These are phyloP conservation scores for Apistogramma diplotaenia DNA, from an alignment of 2,113 vertebrate genomes.

Conservation along the genomic window DNA sequence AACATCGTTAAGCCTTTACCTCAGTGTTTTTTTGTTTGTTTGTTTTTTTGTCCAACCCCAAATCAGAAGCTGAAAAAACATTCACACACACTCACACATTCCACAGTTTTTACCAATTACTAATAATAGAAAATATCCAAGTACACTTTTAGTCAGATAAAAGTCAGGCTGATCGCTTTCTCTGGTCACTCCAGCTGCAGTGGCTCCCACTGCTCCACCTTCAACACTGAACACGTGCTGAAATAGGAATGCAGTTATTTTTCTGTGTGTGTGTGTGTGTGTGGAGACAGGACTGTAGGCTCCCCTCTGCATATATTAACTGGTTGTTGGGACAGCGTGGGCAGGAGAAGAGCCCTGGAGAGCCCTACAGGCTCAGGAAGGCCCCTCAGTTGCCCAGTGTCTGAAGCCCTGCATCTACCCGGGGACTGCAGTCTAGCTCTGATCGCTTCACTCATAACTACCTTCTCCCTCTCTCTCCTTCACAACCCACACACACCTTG, in stretches of 20 bases:
- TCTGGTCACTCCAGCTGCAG: neutral
- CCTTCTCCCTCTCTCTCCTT: neutral
- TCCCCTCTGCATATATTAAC: slow-evolving; percentile 42
- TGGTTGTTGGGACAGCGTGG: slow-evolving; percentile 42
- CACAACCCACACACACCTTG: slow-evolving; percentile 23
- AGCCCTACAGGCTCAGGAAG: slow-evolving; percentile 39
- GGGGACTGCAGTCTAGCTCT: slow-evolving; percentile 30
- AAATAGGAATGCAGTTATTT: too few relatives aligned
- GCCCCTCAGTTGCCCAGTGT: slow-evolving; percentile 53
- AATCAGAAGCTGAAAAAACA: neutral
- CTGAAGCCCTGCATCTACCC: slow-evolving; percentile 39
- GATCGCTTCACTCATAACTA: slow-evolving; percentile 32
- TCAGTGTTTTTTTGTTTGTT: neutral
- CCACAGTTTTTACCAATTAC: neutral
- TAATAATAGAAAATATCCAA: neutral
- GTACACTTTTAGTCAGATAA: neutral
- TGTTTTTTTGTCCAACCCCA: neutral
- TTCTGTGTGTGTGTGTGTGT: too few relatives aligned
- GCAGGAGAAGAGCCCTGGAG: slow-evolving; percentile 52
- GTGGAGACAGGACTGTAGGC: neutral
- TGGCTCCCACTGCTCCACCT: too few relatives aligned
- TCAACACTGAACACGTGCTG: too few relatives aligned
- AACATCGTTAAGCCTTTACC: neutral
- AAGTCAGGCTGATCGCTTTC: neutral
- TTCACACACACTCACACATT: neutral